Percentiles rank a stretch among this genome's conserved stretches.
phyloP scores from a whole-genome alignment of 35 echinoderm and acorn worm species.

The Amphiura filiformis region DNA sequence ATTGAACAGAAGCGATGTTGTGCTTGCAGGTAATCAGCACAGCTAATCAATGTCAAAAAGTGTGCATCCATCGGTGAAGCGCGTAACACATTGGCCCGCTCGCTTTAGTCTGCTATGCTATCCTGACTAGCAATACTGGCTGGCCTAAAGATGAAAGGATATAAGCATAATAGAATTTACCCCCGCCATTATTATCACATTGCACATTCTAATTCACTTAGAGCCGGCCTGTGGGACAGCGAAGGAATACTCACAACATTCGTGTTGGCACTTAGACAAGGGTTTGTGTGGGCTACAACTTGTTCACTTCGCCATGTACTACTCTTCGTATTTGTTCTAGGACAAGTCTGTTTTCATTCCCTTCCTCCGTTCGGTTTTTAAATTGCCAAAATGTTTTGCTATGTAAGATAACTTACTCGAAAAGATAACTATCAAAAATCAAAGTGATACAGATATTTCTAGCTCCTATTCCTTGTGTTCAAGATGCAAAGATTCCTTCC shows the following conservation, averaged over 20 bases:
- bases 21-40: not conserved
- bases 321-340: not conserved
- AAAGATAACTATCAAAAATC: not conserved
- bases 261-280: not conserved
- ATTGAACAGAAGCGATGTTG: not conserved
- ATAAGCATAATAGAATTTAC: slow-evolving; percentile 6
- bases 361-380: not conserved
- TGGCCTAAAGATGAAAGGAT: slow-evolving; percentile 13
- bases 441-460: no score
- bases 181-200: not conserved
- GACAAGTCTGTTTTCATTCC: not conserved
- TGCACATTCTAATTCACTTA: not conserved
- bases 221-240: not conserved
- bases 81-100: not conserved
- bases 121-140: no score
- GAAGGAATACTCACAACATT: not conserved
- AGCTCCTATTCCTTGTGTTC: no score
- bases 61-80: slow-evolving; percentile 1
- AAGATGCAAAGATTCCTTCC: no score
- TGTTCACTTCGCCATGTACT: not conserved
- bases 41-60: slow-evolving; percentile 2
- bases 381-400: not conserved
- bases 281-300: not conserved
- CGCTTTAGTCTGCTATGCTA: not conserved
- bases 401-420: not conserved